These are phyloP conservation scores for Cybosia mesomella DNA, from an alignment of 2,888 invertebrate species.

Conservation along the genomic window DNA sequence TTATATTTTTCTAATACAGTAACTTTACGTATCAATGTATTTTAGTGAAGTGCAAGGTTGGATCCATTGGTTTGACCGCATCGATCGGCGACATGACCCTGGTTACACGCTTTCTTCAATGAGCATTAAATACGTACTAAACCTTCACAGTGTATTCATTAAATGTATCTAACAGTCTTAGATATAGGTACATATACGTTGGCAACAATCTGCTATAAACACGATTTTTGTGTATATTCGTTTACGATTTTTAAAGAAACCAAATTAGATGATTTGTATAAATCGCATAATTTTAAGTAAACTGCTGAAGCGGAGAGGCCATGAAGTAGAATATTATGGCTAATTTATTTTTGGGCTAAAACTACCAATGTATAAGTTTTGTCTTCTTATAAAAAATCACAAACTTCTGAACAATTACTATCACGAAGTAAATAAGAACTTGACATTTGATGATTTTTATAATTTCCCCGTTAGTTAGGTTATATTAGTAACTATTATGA, in stretches of 20 bases:
- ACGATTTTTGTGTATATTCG: neutral
- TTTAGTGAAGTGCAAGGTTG: constrained; percentile 65
- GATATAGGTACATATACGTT: constrained; percentile 6
- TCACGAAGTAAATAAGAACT: no score
- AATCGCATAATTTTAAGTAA: neutral
- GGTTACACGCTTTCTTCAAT: constrained; percentile 56
- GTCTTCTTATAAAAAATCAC: no score
- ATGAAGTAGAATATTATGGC: neutral
- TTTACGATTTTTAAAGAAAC: neutral
- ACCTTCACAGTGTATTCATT: constrained; percentile 22
- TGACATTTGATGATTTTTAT: no score
- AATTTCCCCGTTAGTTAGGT: no score
- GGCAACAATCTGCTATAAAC: constrained; percentile 3
- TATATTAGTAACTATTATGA: no score
- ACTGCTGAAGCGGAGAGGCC: neutral
- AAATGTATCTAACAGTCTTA: constrained; percentile 5
- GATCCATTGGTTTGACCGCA: constrained; percentile 65
- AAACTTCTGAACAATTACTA: no score
- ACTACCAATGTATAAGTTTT: neutral
- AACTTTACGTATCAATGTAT: constrained; percentile 15
- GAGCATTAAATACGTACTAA: constrained; percentile 35
- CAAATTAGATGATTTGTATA: neutral
- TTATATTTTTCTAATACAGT: constrained; percentile 3
- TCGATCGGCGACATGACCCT: constrained; percentile 69
- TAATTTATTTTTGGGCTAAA: neutral